Evolutionary conservation across 2,888 invertebrate species (phyloP).

Genomic region (Hyles lineata): DNA sequence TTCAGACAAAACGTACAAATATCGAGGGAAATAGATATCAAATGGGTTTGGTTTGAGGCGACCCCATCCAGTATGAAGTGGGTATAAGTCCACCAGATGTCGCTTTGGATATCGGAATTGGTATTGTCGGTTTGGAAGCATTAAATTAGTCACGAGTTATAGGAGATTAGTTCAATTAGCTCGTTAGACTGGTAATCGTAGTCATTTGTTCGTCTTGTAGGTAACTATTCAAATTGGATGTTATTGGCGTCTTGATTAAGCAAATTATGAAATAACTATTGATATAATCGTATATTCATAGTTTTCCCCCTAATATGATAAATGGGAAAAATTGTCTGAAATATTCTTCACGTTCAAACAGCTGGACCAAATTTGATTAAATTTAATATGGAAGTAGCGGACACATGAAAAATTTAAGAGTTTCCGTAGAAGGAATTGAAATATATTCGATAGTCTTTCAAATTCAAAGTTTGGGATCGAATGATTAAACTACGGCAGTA

Average conservation of each 20-base stretch:
- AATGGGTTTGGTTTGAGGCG: constrained; percentile 36
- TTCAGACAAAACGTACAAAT: constrained; percentile 11
- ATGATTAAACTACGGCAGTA: too few relatives aligned
- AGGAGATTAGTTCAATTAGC: constrained; percentile 14
- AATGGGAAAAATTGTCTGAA: too few relatives aligned
- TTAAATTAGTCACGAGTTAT: constrained; percentile 5
- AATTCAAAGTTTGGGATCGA: too few relatives aligned
- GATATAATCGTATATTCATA: too few relatives aligned
- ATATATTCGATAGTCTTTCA: too few relatives aligned
- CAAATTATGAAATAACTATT: too few relatives aligned
- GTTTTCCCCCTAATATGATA: too few relatives aligned
- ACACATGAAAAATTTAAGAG: too few relatives aligned
- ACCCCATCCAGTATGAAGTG: constrained; percentile 21
- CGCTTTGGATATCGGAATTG: constrained; percentile 3
- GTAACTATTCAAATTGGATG: neutral
- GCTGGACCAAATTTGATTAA: too few relatives aligned
- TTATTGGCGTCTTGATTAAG: neutral
- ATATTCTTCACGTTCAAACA: too few relatives aligned
- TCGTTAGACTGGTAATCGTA: constrained; percentile 11
- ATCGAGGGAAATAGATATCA: constrained; percentile 8
- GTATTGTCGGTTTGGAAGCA: neutral
- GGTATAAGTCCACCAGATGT: constrained; percentile 9
- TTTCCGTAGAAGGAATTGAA: too few relatives aligned
- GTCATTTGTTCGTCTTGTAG: neutral
- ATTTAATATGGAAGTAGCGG: too few relatives aligned